These are phyloP conservation scores for Trachelus troglodyta DNA, from an alignment of 2,888 invertebrate genomes.

Conservation along the genomic window DNA sequence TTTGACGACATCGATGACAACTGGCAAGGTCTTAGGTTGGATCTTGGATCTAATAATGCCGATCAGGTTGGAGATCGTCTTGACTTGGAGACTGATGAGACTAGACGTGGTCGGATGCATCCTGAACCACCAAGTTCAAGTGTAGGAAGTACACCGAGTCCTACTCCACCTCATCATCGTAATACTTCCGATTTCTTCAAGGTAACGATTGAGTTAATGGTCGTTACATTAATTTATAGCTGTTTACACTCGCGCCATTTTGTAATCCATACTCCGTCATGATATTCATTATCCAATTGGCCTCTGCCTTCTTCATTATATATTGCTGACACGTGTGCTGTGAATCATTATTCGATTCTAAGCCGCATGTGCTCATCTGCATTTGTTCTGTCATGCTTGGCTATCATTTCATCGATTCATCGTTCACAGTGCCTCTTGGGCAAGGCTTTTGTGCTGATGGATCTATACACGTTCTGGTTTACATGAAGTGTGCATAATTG, in stretches of 20 bases:
- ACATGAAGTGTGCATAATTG: neutral
- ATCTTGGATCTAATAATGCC: conserved; percentile 50
- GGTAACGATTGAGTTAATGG: conserved; percentile 43
- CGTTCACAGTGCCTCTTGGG: neutral
- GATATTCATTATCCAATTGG: neutral
- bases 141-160: conserved; percentile 62
- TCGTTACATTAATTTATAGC: neutral
- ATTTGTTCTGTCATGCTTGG: neutral
- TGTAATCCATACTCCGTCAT: neutral
- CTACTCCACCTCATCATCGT: conserved; percentile 60
- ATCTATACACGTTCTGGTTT: neutral
- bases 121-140: conserved; percentile 62
- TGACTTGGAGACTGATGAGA: conserved; percentile 51
- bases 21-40: conserved; percentile 74
- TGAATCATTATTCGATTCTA: neutral
- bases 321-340: neutral
- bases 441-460: neutral
- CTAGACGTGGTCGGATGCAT: conserved; percentile 54
- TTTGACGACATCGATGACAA: conserved; percentile 89
- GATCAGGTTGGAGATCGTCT: conserved; percentile 44
- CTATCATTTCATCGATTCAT: neutral
- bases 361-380: neutral
- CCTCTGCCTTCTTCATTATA: neutral
- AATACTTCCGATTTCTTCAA: conserved; percentile 68
- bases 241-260: neutral